Conservation (phyloP, 2,113 vertebrate species). For the Thymallus thymallus region DNA sequence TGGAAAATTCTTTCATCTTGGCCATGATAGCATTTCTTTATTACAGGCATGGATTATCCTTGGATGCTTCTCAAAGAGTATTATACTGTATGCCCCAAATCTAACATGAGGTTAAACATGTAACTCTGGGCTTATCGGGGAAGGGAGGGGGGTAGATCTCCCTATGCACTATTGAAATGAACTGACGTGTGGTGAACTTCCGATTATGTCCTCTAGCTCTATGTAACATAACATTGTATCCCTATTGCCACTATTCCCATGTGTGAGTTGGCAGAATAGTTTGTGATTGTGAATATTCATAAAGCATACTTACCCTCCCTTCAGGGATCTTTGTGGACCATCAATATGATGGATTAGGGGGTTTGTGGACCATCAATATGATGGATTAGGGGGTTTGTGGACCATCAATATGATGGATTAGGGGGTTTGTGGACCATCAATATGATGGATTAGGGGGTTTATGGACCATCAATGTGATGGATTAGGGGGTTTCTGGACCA, state of each 20-base stretch:
- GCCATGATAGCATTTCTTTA: slow-evolving; percentile 48
- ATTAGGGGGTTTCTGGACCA: slow-evolving; percentile 64
- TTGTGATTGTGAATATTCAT: too few species aligned
- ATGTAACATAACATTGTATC: too few species aligned
- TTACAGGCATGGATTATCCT: slow-evolving; percentile 55
- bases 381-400: slow-evolving; percentile 62
- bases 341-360: slow-evolving; percentile 68
- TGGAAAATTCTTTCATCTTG: slow-evolving; percentile 58
- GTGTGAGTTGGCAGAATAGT: too few species aligned
- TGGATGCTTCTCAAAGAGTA: slow-evolving; percentile 45
- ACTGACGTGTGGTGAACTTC: too few species aligned
- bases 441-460: too few species aligned
- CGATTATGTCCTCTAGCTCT: too few species aligned
- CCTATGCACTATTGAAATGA: too few species aligned
- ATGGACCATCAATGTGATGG: slow-evolving; percentile 65
- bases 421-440: too few species aligned
- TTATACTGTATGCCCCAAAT: slow-evolving; percentile 23
- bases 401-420: slow-evolving; percentile 69
- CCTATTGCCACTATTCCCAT: too few species aligned
- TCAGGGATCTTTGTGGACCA: slow-evolving; percentile 56
- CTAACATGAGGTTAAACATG: slow-evolving; percentile 27
- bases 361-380: slow-evolving; percentile 62
- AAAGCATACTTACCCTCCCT: slow-evolving; percentile 15
- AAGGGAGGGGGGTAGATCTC: neutral
- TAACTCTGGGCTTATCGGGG: slow-evolving; percentile 19